Evolutionary conservation across 2,797 vertebrate species (phyloP), one percentile per base, ranked within the genome.

Genomic region (Pelodytes ibericus): DNA sequence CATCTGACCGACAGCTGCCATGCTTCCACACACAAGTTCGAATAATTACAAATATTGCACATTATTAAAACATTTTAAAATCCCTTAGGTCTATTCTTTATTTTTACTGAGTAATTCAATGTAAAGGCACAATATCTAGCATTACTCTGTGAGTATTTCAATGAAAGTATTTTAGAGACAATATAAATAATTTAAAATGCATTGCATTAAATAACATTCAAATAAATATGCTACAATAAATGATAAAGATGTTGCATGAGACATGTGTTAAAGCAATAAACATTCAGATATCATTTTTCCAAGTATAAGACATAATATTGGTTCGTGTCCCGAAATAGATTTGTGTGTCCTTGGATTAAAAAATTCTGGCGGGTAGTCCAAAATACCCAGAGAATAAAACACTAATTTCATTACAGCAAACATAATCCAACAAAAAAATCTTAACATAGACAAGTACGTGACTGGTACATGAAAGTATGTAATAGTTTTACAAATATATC

Each of bases 241-340:
- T 13, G 9, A 15, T 44, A 16, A 44, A 44, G 6, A 44, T 44
- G 41, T 16, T 44, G 3, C 41, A 44, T 13, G 5, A 44, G 18
- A 15, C 41, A 44, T 44, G 18, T 36, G 33, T 11, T 36, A 11
- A 44, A 13, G 41, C 13, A 44, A 16, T 44, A 13, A 44, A 44
- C 41, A 13, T 44, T 44, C 18, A 9, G 13, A 9, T 44, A 44
- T 44, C 10, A 44, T 16, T 13, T 44, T 36, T 36, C 41, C 1
- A 44, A 44, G 41, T 44, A 44, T 44, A 6, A 58, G 56, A 58
- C 56, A 58, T 27, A 58, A 26, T 26, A 58, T 25, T 58, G 56
- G 56, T 58, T 26, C 15, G 25, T 58, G 56, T 24, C 56, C 56
- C 56, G 27, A 58, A 58, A 26, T 26, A 25, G 25, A 58, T 24